Evolutionary conservation across 2,888 invertebrate species (phyloP), one percentile per base, ranked within the genome.

Genomic region (Altica lythri): DNA sequence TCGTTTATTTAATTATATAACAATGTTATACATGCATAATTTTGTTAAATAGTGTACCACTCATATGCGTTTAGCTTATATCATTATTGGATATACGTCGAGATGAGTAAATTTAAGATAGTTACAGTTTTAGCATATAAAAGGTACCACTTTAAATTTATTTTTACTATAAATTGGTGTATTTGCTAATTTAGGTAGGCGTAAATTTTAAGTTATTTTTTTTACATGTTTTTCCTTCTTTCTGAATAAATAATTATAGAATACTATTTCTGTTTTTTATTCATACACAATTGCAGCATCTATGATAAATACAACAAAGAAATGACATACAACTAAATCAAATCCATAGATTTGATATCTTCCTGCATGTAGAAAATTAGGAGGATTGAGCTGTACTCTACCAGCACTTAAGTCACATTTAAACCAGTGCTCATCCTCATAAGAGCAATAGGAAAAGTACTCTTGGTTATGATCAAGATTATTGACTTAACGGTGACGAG

Each of bases 131-230:
- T 64, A 55, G 53, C 57, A 38, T 72, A 68, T 50, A 72, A 70
- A 60, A 65, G 67, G 59, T 73, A 74, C 60, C 64, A 64, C 60
- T 74, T 66, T 62, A 74, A 73, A 70, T 74, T 71, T 61, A 74
- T 74, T 56, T 70, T 72, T 60, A 71, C 68, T 12, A 55, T 60
- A 35, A 55, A 57, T 37, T 42, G 30, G 30, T 30, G 13, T 12
- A 30, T 30, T 12, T 10, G 4, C 2, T 30, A 12, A 2, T 2
- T 30, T 30, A 30, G 30, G 13, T 12, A 12, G 30, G 10, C 10
- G 30, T 30, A 30, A 30, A 30, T 30, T 30, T 30, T 30, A 30
- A 13, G 30, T 30, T 12, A 4, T 30, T 12, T 10, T 30, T 30
- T 10, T 30, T 12, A n/a, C 4, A 12, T n/a, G n/a, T 30, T 30